These are phyloP conservation scores for Chaetodon trifascialis DNA, from an alignment of 2,113 vertebrate genomes.

Conservation along the genomic window DNA sequence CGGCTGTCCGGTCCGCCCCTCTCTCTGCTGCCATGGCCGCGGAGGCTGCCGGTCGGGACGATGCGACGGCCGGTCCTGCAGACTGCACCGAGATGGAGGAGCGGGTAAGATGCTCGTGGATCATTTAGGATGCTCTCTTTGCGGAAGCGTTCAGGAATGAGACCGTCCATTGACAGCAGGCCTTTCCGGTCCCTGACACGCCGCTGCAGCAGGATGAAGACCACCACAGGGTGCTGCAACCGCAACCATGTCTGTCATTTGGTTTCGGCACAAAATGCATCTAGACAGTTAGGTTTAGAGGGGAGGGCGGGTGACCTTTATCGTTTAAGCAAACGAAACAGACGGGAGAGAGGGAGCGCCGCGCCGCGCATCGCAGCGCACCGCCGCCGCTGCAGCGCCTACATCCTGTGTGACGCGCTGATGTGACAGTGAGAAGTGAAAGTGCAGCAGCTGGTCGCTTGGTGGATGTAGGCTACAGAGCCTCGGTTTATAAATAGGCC, in stretches of 20 bases:
- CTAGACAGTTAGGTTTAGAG: background rate
- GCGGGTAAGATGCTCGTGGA: conserved; percentile 59
- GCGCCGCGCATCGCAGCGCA: background rate
- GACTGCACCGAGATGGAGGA: conserved; percentile 80
- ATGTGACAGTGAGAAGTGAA: conserved; percentile 45
- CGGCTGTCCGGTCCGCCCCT: conserved; percentile 23
- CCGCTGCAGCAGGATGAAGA: conserved; percentile 30
- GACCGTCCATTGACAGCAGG: background rate
- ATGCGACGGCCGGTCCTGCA: conserved; percentile 33
- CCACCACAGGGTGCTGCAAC: conserved; percentile 5
- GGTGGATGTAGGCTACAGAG: conserved; percentile 9
- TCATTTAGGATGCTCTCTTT: background rate
- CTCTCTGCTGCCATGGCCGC: conserved; percentile 63
- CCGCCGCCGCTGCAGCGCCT: conserved; percentile 4
- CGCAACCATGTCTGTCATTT: background rate
- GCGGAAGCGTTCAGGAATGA: background rate
- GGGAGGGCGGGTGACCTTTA: background rate
- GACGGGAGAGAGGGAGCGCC: background rate
- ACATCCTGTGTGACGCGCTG: conserved; percentile 37
- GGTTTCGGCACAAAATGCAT: background rate
- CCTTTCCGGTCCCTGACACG: background rate
- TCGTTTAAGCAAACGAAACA: background rate
- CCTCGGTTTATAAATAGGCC: conserved; percentile 29
- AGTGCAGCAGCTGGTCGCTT: conserved; percentile 58
- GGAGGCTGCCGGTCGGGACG: conserved; percentile 61